Base-by-base conservation (phyloP, 2,888 invertebrate genomes). In the Apamea sordens region DNA sequence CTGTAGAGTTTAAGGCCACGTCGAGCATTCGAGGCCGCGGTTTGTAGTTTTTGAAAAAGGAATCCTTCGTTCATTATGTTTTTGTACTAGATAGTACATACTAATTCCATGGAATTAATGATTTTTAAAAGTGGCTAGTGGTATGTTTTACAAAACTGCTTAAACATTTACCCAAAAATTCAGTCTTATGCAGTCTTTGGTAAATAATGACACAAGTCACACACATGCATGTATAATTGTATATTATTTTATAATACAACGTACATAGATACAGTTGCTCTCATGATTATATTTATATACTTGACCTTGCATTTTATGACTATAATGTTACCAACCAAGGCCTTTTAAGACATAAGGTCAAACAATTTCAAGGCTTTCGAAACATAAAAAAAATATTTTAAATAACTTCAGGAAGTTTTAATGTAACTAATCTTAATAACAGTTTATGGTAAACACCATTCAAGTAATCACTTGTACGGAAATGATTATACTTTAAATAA, bases 351-450 rank as follows among this genome's bases (percentile, higher is more conserved):
- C 75, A 15, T 74, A 80, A 88, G 72, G 80, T 79, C 50, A 76
- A 36, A 76, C 65, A 67, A 59, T 76, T 71, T 32, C 77, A 87
- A 86, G 87, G 84, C 76, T 65, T 21, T 73, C 28, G 72, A 69
- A 61, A 68, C 32, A 72, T 36, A 59, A 73, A 70, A 44, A 67
- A 41, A 71, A 77, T 47, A 76, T 76, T 71, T 71, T 77, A 68
- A 83, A 59, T 76, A 11, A 79, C 71, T 86, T 82, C 84, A 85
- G 88, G 88, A 89, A 89, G 89, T 88, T 63, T 72, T 44, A 76
- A 68, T 77, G 53, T 76, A 74, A 77, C 73, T 67, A 78, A 80
- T 76, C 64, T 70, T 85, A 79, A 70, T 75, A 82, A 71, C 73
- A 36, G 64, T 82, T 71, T 63, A 5, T 59, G 32, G 32, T 32